These are phyloP conservation scores for Dioctria linearis DNA, from an alignment of 2,888 invertebrate genomes.

Conservation along the genomic window DNA sequence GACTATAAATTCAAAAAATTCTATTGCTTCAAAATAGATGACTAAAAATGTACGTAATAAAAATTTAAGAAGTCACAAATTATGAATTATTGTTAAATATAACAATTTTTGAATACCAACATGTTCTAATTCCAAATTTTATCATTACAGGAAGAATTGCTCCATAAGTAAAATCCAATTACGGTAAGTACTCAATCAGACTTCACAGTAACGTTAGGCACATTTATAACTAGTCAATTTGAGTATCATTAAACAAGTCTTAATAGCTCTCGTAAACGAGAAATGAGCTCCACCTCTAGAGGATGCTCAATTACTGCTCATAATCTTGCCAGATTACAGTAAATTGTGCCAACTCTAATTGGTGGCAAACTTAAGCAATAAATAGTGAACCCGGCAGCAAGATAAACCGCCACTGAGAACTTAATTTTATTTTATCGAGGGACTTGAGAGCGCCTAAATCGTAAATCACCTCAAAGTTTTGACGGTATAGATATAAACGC, in stretches of 20 bases:
- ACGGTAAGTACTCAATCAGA: slow-evolving; percentile 30
- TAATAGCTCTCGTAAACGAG: slow-evolving; percentile 18
- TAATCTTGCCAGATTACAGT: slow-evolving; percentile 42
- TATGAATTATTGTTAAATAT: no score
- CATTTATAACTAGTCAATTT: slow-evolving; percentile 38
- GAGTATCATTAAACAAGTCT: slow-evolving; percentile 30
- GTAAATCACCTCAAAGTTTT: slow-evolving; percentile 45
- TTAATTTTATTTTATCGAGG: slow-evolving; percentile 38
- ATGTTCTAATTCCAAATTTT: slow-evolving; percentile 29
- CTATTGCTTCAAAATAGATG: no score
- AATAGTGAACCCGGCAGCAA: slow-evolving; percentile 23
- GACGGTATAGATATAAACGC: no score
- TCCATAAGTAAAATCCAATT: slow-evolving; percentile 3
- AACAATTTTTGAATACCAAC: background rate
- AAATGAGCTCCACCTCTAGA: background rate
- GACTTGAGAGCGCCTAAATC: slow-evolving; percentile 4
- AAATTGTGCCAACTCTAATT: slow-evolving; percentile 52
- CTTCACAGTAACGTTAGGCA: slow-evolving; percentile 1
- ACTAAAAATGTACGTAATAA: no score
- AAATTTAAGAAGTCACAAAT: no score
- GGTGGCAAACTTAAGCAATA: slow-evolving; percentile 49
- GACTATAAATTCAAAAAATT: no score
- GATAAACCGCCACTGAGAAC: slow-evolving; percentile 25
- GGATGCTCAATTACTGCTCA: slow-evolving; percentile 35
- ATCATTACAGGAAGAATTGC: slow-evolving; percentile 17